Percentiles rank a stretch among this genome's conserved stretches.
phyloP scores from a whole-genome alignment of 2,113 vertebrate genomes.

The Amazona vittata region DNA sequence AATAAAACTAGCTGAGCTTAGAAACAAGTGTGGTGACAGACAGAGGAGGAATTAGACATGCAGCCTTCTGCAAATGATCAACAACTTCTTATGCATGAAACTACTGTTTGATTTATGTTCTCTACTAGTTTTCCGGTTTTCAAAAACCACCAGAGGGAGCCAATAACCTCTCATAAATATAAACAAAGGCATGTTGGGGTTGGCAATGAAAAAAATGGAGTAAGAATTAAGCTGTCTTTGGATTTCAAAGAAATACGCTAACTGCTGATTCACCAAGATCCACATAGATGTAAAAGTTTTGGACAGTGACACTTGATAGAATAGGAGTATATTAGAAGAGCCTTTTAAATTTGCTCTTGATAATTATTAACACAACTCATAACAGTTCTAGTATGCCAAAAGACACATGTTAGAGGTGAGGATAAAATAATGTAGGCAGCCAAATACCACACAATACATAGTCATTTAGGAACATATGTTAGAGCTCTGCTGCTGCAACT shows the following conservation, averaged over 20 bases:
- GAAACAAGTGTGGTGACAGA: background rate
- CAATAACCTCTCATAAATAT: background rate
- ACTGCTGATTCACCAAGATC: background rate
- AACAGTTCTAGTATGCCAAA: background rate
- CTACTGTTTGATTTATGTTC: background rate
- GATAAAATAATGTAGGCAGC: background rate
- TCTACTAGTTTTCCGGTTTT: background rate
- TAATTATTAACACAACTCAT: background rate
- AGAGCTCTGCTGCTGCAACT: background rate
- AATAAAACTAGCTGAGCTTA: background rate
- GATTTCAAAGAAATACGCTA: background rate
- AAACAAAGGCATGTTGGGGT: background rate
- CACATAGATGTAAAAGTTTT: background rate
- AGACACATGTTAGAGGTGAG: background rate
- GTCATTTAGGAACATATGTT: background rate
- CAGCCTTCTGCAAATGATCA: background rate
- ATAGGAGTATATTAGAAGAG: background rate
- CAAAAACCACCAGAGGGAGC: constrained; percentile 62
- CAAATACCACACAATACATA: background rate
- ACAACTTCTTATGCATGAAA: background rate
- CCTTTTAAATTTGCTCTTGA: background rate
- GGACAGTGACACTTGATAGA: background rate
- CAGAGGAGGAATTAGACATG: background rate
- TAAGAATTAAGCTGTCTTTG: background rate
- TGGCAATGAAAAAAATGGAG: background rate